phyloP scores from a whole-genome alignment of 2,888 invertebrate genomes.

The Chalcosyrphus nemorum region DNA sequence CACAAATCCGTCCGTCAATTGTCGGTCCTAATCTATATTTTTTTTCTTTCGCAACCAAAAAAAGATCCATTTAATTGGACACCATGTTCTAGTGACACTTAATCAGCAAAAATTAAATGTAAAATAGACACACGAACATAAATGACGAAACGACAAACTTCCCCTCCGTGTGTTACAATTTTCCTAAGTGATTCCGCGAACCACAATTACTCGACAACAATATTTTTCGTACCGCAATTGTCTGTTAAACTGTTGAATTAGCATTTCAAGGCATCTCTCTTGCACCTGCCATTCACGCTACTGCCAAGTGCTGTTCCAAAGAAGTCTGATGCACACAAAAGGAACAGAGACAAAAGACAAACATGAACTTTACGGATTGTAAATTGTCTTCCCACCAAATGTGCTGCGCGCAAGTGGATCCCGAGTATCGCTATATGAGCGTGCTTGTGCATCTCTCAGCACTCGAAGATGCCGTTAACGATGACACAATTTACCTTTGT shows the following conservation, averaged over 20 bases:
- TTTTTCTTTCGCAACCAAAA: slow-evolving; percentile 36
- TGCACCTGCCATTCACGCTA: slow-evolving; percentile 68
- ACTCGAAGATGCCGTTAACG: slow-evolving; percentile 67
- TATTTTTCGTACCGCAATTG: not conserved
- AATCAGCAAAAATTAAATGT: slow-evolving; percentile 69
- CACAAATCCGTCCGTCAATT: not conserved
- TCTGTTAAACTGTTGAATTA: slow-evolving; percentile 44
- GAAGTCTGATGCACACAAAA: not conserved
- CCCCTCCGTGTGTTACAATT: slow-evolving; percentile 49
- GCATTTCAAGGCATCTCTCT: slow-evolving; percentile 62
- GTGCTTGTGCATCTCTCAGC: slow-evolving; percentile 53
- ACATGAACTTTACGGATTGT: slow-evolving; percentile 70
- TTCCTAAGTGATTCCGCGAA: slow-evolving; percentile 48
- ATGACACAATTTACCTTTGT: slow-evolving; percentile 63
- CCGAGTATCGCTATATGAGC: not conserved
- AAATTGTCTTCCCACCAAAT: slow-evolving; percentile 70
- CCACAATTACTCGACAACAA: slow-evolving; percentile 21
- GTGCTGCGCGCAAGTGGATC: slow-evolving; percentile 53
- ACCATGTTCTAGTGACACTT: slow-evolving; percentile 71
- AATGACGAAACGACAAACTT: slow-evolving; percentile 61
- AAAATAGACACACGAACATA: slow-evolving; percentile 51
- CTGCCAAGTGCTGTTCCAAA: slow-evolving; percentile 16
- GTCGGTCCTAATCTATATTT: slow-evolving; percentile 25
- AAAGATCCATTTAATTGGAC: slow-evolving; percentile 66
- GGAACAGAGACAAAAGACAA: slow-evolving; percentile 38